Evolutionary conservation across 2,113 vertebrate genomes (phyloP).

Genomic region (Geococcyx californianus): DNA sequence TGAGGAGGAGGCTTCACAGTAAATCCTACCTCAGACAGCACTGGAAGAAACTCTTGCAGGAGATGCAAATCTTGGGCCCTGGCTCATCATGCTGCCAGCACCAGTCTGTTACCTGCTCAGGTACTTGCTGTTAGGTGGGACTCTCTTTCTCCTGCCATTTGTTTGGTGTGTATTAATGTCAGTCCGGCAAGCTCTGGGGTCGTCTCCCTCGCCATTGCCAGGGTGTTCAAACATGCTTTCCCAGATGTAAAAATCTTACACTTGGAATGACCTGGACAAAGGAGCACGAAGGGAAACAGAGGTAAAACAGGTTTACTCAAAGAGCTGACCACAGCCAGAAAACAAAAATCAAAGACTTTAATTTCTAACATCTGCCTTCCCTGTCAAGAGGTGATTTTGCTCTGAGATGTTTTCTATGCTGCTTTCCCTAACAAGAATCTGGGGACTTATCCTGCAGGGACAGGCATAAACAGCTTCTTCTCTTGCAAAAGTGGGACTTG

Average conservation of each 20-base stretch:
- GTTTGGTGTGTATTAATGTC: rapidly evolving
- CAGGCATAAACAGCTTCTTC: not conserved
- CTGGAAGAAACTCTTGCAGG: not conserved
- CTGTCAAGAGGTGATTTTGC: not conserved
- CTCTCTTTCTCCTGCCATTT: not conserved
- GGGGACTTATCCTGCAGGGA: not conserved
- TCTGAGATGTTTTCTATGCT: not conserved
- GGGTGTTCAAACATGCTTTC: not conserved
- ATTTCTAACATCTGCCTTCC: not conserved
- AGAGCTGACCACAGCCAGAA: not conserved
- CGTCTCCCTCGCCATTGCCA: not conserved
- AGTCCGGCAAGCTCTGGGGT: not conserved
- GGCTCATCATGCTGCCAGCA: not conserved
- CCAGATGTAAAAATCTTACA: not conserved
- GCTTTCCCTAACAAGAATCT: not conserved
- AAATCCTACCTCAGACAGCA: not conserved
- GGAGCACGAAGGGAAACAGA: rapidly evolving
- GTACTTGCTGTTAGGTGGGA: not conserved
- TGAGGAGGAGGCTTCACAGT: rapidly evolving
- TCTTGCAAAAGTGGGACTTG: not conserved
- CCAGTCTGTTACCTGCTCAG: not conserved
- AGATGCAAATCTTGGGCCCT: not conserved
- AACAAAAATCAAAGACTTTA: not conserved
- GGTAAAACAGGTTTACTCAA: not conserved
- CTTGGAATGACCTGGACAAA: not conserved